Conservation (phyloP, 2,888 invertebrate genomes). For the Ornithoptera alexandrae region DNA sequence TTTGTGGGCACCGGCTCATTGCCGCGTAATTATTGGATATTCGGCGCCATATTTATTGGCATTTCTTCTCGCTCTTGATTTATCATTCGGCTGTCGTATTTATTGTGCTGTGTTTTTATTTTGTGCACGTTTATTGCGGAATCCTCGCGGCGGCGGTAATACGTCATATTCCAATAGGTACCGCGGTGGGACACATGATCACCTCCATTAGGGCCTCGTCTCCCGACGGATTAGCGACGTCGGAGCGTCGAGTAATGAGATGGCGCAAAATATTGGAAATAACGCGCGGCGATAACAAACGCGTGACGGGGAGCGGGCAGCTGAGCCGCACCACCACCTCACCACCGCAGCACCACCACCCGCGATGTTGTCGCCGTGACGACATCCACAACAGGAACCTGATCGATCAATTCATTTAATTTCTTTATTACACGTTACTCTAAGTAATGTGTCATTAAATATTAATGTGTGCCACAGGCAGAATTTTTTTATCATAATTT, state of each 20-base stretch:
- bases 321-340: constrained; percentile 57
- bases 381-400: constrained; percentile 1
- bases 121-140: constrained; percentile 64
- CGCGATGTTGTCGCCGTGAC: constrained; percentile 48
- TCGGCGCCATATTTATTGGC: constrained; percentile 76
- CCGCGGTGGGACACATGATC: constrained; percentile 74
- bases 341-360: too few species aligned
- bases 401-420: constrained; percentile 24
- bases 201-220: constrained; percentile 71
- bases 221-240: constrained; percentile 75
- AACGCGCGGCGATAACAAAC: constrained; percentile 61
- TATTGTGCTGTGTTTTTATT: constrained; percentile 42
- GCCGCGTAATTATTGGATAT: constrained; percentile 76
- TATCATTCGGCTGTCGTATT: constrained; percentile 67
- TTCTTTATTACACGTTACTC: background rate
- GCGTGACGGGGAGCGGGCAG: constrained; percentile 59
- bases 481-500: too few species aligned
- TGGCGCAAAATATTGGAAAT: constrained; percentile 75
- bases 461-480: too few species aligned
- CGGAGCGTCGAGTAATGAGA: constrained; percentile 71
- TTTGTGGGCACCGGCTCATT: constrained; percentile 76
- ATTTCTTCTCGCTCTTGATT: constrained; percentile 74
- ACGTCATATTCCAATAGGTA: constrained; percentile 76
- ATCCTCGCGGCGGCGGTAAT: constrained; percentile 69
- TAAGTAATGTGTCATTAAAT: too few species aligned